Evolutionary conservation across 1,140 invertebrate species (phyloP).

Genomic region (Aethina tumida): DNA sequence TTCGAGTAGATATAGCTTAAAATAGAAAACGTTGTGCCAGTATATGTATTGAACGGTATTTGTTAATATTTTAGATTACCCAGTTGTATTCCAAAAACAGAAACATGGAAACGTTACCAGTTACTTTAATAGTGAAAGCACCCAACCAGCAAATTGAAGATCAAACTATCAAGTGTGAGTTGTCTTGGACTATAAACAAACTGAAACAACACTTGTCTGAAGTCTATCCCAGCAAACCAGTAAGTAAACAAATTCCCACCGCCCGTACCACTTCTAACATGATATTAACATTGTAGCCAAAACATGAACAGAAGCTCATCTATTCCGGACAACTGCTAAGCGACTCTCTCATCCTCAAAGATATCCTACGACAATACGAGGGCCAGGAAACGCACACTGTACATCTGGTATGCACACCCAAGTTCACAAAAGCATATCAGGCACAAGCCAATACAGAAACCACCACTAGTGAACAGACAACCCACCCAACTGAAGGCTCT

Average conservation of each 20-base stretch:
- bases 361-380: constrained; percentile 67
- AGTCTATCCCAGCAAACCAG: constrained; percentile 83
- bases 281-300: constrained; percentile 45
- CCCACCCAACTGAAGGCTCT: not conserved
- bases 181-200: constrained; percentile 74
- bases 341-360: constrained; percentile 65
- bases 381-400: constrained; percentile 64
- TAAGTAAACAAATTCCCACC: constrained; percentile 40
- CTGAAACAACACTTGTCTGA: constrained; percentile 74
- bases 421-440: constrained; percentile 15
- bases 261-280: not conserved
- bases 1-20: too few relatives aligned
- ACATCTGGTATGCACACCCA: constrained; percentile 66
- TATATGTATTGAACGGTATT: too few relatives aligned
- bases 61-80: too few relatives aligned
- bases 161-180: constrained; percentile 68
- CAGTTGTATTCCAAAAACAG: too few relatives aligned
- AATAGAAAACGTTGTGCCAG: too few relatives aligned
- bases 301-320: constrained; percentile 76
- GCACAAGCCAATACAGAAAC: constrained; percentile 2
- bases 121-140: constrained; percentile 74
- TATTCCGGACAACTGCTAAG: constrained; percentile 81
- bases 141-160: constrained; percentile 84
- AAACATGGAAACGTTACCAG: constrained; percentile 41
- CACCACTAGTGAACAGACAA: not conserved